Evolutionary conservation across 2,797 vertebrate species (phyloP), one percentile per base, ranked within the genome.

Genomic region (Catharus ustulatus): DNA sequence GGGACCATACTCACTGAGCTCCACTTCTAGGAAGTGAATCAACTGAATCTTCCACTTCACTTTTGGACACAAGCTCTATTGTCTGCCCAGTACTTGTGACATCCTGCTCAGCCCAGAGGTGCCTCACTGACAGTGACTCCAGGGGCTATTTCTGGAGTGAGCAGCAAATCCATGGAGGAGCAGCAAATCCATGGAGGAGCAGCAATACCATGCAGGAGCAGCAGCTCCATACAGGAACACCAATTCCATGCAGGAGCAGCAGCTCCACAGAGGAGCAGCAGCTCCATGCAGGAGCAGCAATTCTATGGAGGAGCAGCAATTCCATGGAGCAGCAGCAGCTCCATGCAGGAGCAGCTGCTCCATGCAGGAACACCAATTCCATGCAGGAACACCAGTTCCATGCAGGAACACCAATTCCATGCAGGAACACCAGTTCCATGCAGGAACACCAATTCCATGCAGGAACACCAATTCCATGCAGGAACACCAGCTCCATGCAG

Each of bases 131-230:
- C 88, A 66, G 19, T 40, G 43, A 71, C 67, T 51, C 84, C 16
- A 5, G 2, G 8, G 71, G 82, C 79, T 94, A 78, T 94, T 96
- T 93, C 82, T 81, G 89, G 89, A 95, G 79, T 6, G 12, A 64
- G 74, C 0, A 63, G 94, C 78, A 81, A n/a, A 43, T 86, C 89
- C 55, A 9, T 30, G 5, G 1, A 34, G n/a, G 52, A 66, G 68
- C 0, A 62, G 93, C 81, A 80, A 34, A 54, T 83, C 91, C 54
- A 5, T 45, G 14, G 1, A n/a, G 40, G 40, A 62, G 63, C 0
- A 66, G 89, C 59, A 85, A 45, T 54, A 83, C 89, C 58, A 7
- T 48, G 86, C 1, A 34, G 54, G 23, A 59, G 68, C 0, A 62
- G 87, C 80, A 66, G 88, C 76, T 79, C 92, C 62, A 6, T 74